These are phyloP conservation scores for Tyrannus savana DNA, from an alignment of 2,113 vertebrate species.

Conservation along the genomic window DNA sequence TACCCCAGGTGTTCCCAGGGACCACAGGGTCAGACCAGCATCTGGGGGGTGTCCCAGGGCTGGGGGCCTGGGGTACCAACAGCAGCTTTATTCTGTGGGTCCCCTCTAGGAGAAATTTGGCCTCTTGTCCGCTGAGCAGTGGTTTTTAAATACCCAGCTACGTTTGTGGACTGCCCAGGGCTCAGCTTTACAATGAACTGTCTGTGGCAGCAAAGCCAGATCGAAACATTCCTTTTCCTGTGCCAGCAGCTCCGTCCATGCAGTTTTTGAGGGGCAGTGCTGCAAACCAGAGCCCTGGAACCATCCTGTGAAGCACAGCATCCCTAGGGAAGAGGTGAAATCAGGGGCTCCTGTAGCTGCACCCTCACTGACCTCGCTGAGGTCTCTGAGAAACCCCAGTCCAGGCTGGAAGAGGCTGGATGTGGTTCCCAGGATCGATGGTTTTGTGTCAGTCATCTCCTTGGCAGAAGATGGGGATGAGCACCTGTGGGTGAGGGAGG, in stretches of 20 bases:
- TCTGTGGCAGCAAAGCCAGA: neutral
- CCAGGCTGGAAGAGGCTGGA: neutral
- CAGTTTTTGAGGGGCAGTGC: neutral
- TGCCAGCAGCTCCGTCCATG: neutral
- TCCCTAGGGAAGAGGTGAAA: neutral
- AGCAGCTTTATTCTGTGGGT: neutral
- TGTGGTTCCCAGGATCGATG: rapidly evolving
- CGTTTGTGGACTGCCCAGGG: neutral
- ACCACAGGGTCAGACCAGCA: neutral
- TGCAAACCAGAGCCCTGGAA: neutral
- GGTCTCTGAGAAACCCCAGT: rapidly evolving
- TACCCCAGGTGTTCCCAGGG: neutral
- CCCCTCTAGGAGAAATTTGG: neutral
- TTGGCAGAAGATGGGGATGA: rapidly evolving
- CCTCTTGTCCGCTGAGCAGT: neutral
- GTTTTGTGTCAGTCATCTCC: too few species aligned
- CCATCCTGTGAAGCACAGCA: rapidly evolving
- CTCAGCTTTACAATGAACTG: neutral
- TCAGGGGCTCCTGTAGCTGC: neutral
- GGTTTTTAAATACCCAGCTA: neutral
- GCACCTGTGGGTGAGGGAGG: neutral
- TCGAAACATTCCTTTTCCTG: neutral
- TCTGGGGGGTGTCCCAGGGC: neutral
- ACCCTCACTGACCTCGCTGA: neutral
- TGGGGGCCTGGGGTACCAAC: neutral